Conservation (phyloP, 2,888 invertebrate species). For the Erynnis tages region DNA sequence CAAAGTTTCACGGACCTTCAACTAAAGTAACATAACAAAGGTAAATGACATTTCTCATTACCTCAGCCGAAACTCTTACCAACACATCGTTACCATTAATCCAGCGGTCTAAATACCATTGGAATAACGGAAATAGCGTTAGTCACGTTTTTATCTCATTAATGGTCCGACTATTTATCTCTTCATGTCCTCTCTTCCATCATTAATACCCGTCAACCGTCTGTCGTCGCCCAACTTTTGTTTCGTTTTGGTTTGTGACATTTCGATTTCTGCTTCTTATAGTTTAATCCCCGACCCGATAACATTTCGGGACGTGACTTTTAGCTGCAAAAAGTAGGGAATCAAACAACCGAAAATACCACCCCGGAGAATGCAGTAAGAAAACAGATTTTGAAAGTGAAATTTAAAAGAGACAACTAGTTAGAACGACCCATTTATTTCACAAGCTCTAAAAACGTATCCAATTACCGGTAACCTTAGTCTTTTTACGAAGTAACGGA, state of each 20-base stretch:
- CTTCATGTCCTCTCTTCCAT: slow-evolving; percentile 53
- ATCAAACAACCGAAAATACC: slow-evolving; percentile 19
- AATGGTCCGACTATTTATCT: slow-evolving; percentile 70
- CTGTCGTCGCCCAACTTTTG: slow-evolving; percentile 27
- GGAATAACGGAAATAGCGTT: slow-evolving; percentile 49
- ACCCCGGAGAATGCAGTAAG: slow-evolving; percentile 3
- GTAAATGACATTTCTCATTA: slow-evolving; percentile 22
- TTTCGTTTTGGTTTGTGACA: slow-evolving; percentile 29
- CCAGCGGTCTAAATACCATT: slow-evolving; percentile 48
- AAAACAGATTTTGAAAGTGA: background rate
- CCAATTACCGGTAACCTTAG: slow-evolving; percentile 8
- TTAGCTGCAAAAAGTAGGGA: slow-evolving; percentile 28
- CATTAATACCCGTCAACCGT: slow-evolving; percentile 68
- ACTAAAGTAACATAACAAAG: background rate
- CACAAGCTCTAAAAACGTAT: background rate
- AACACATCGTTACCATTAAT: slow-evolving; percentile 32
- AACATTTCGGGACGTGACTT: slow-evolving; percentile 25
- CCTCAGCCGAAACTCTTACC: slow-evolving; percentile 16
- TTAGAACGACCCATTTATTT: background rate
- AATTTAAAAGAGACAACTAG: background rate
- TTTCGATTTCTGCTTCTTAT: slow-evolving; percentile 25
- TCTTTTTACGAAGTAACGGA: slow-evolving; percentile 11
- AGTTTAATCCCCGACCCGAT: slow-evolving; percentile 21
- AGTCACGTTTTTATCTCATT: slow-evolving; percentile 74
- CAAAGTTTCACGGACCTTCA: background rate